Conservation (phyloP, 2,113 vertebrate species). For the Mormyrus lacerda region DNA sequence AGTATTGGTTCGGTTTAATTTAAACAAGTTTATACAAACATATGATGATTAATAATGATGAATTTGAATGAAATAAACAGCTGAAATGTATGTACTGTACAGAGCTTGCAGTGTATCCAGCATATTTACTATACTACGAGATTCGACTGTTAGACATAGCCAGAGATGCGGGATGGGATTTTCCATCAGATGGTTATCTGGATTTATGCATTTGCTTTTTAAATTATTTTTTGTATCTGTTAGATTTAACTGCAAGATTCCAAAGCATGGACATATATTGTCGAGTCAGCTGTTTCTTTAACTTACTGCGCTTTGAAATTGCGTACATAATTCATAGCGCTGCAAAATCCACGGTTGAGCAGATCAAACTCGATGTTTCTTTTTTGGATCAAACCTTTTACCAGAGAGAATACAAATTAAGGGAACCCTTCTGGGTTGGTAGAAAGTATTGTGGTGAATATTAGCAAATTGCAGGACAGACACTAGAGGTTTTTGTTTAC, state of each 20-base stretch:
- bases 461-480: neutral
- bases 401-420: neutral
- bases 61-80: neutral
- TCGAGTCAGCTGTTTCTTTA: neutral
- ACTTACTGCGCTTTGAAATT: conserved; percentile 2
- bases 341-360: neutral
- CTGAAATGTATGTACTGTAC: conserved; percentile 16
- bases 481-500: neutral
- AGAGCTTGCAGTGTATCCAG: conserved; percentile 10
- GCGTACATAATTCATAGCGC: conserved; percentile 8
- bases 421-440: neutral
- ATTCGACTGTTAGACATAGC: conserved; percentile 14
- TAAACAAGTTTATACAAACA: neutral
- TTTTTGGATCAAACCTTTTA: neutral
- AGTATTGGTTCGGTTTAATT: conserved; percentile 3
- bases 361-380: neutral
- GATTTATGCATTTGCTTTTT: conserved; percentile 3
- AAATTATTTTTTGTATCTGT: neutral
- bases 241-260: conserved; percentile 13
- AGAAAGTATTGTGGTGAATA: neutral
- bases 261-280: conserved; percentile 11
- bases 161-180: neutral
- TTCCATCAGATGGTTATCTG: neutral
- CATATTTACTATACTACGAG: conserved; percentile 10
- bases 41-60: neutral